Percentiles rank a stretch among this genome's conserved stretches.
Evolutionary conservation across 2,888 invertebrate genomes (phyloP).

Genomic region (Synanthedon formicaeformis): DNA sequence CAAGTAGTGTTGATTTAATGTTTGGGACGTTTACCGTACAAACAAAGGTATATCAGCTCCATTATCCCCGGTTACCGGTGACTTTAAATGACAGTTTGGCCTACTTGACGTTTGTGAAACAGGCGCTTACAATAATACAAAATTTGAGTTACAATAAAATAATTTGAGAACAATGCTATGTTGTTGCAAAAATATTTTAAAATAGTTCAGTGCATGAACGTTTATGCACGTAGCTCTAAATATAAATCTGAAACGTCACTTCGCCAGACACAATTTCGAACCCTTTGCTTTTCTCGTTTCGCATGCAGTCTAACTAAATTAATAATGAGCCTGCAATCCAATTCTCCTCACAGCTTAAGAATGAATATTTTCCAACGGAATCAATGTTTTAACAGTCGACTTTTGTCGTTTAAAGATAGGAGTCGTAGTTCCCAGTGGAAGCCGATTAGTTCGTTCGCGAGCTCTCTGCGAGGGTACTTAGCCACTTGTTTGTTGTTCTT

Average conservation of each 20-base stretch:
- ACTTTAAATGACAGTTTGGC: no score
- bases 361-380: neutral
- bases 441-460: constrained; percentile 57
- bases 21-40: no score
- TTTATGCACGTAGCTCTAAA: neutral
- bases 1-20: no score
- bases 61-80: no score
- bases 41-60: no score
- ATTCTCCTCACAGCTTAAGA: neutral
- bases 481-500: constrained; percentile 64
- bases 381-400: neutral
- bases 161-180: neutral
- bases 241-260: neutral
- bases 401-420: neutral
- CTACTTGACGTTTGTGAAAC: no score
- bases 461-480: constrained; percentile 48
- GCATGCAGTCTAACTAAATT: neutral
- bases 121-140: neutral
- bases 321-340: neutral
- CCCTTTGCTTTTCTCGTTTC: neutral
- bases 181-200: no score
- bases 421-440: constrained; percentile 9
- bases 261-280: neutral
- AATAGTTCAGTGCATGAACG: no score
- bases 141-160: neutral